Evolutionary conservation across 1,140 invertebrate species (phyloP).

Genomic region (Cydia strobilella): DNA sequence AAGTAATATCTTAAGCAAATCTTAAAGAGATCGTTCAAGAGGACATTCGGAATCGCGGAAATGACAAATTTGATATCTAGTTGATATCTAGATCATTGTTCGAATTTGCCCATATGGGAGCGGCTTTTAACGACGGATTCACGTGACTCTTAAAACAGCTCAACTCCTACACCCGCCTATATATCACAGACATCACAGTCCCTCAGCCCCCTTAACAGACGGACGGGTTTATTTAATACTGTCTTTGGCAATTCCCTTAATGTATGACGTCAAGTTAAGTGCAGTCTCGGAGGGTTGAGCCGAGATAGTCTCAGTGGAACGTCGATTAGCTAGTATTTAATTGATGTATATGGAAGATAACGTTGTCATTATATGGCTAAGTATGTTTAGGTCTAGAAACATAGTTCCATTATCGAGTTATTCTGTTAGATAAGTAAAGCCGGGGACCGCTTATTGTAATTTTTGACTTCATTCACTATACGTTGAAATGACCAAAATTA

Average conservation of each 20-base stretch:
- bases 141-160: too few relatives aligned
- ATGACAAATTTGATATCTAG: too few relatives aligned
- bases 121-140: too few relatives aligned
- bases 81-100: too few relatives aligned
- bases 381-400: neutral
- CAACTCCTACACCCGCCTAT: too few relatives aligned
- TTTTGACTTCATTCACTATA: neutral
- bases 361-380: neutral
- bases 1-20: too few relatives aligned
- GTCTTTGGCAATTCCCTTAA: conserved; percentile 29
- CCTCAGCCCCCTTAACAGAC: neutral
- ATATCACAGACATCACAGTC: too few relatives aligned
- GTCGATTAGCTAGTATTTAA: neutral
- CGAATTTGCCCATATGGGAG: too few relatives aligned
- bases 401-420: neutral
- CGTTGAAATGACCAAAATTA: too few relatives aligned
- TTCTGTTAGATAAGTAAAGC: neutral
- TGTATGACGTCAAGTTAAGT: conserved; percentile 17
- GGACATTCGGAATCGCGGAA: too few relatives aligned
- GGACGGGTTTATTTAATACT: conserved; percentile 19
- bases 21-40: too few relatives aligned
- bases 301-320: neutral
- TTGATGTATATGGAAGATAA: neutral
- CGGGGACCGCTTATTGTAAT: neutral
- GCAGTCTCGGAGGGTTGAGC: neutral